phyloP scores from a whole-genome alignment of 2,113 vertebrate species.

The Reinhardtius hippoglossoides region DNA sequence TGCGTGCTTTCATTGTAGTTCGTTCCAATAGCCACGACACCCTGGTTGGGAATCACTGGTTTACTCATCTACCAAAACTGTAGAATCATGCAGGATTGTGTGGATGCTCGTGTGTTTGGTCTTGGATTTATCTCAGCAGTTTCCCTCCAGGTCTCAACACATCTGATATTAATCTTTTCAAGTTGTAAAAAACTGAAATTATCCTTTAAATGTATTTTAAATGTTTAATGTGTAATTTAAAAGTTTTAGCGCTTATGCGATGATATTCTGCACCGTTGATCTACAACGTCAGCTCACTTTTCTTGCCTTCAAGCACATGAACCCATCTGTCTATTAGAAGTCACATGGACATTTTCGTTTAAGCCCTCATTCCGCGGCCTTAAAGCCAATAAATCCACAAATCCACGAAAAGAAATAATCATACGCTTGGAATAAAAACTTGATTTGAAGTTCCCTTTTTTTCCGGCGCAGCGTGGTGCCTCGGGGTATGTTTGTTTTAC shows the following conservation, averaged over 20 bases:
- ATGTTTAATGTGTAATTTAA: background rate
- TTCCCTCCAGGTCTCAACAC: background rate
- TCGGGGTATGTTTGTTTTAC: slow-evolving; percentile 51
- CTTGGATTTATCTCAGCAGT: no score
- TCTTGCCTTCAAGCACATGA: background rate
- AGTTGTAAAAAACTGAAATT: background rate
- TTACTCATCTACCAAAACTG: no score
- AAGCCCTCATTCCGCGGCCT: background rate
- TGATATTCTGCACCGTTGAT: background rate
- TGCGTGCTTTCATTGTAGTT: no score
- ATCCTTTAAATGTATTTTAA: background rate
- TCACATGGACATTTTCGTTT: background rate
- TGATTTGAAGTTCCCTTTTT: slow-evolving; percentile 6
- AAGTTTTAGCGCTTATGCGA: background rate
- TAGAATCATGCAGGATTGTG: no score
- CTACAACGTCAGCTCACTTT: background rate
- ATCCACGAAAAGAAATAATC: background rate
- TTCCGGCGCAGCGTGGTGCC: background rate
- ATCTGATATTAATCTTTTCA: no score
- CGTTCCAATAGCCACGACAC: no score
- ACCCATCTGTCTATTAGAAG: background rate
- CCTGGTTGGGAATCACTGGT: no score
- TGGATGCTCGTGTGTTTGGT: no score
- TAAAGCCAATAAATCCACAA: background rate
- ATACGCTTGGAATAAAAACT: background rate